Conservation (phyloP, 2,888 invertebrate species). For the Pandemis corylana region DNA sequence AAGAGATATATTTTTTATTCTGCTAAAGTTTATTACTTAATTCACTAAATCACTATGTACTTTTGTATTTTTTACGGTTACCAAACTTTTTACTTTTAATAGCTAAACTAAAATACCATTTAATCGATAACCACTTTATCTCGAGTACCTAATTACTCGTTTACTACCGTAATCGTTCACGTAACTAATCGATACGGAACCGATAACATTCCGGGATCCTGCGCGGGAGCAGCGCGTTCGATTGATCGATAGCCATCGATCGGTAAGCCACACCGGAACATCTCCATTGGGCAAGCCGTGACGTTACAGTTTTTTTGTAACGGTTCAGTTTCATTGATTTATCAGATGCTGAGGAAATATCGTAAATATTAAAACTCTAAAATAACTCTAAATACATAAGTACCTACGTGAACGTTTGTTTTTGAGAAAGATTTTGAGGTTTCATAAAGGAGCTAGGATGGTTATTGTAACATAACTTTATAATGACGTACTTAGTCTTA, state of each 20-base stretch:
- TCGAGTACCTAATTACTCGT: conserved; percentile 12
- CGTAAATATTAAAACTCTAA: too few relatives aligned
- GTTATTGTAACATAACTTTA: too few relatives aligned
- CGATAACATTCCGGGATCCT: conserved; percentile 61
- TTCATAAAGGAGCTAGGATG: too few relatives aligned
- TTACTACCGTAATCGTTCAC: conserved; percentile 29
- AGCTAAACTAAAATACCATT: not conserved
- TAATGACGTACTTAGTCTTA: too few relatives aligned
- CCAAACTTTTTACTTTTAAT: not conserved
- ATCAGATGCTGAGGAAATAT: not conserved
- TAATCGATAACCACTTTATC: conserved; percentile 9
- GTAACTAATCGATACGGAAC: conserved; percentile 59
- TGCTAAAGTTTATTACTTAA: too few relatives aligned
- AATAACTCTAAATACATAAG: too few relatives aligned
- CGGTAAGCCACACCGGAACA: conserved; percentile 53
- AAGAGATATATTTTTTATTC: not conserved
- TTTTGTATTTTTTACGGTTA: not conserved
- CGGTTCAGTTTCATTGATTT: conserved; percentile 5
- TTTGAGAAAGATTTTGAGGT: too few relatives aligned
- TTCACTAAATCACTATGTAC: too few relatives aligned
- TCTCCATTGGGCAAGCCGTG: conserved; percentile 44
- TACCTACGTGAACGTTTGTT: too few relatives aligned
- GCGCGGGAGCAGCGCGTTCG: conserved; percentile 53
- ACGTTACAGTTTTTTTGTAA: conserved; percentile 44
- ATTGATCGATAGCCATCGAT: conserved; percentile 51